These are phyloP conservation scores for Conistra vaccinii DNA, from an alignment of 2,888 invertebrate species.

Conservation along the genomic window DNA sequence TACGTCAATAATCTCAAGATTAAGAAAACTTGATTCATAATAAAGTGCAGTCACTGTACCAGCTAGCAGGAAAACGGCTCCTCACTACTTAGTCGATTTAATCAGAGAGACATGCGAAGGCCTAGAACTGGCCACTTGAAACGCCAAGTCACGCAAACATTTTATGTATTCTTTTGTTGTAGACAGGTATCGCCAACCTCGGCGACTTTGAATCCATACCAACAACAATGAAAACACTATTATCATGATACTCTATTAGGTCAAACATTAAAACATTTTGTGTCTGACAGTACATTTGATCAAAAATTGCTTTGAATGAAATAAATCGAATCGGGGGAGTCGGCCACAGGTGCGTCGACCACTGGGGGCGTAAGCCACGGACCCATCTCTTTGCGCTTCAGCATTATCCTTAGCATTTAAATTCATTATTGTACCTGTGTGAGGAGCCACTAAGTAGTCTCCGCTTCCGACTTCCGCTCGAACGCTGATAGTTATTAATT, in stretches of 20 bases:
- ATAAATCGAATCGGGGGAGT: too few species aligned
- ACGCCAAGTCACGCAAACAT: slow-evolving; percentile 64
- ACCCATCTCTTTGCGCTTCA: slow-evolving; percentile 18
- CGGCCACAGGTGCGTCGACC: too few species aligned
- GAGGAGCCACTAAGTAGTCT: too few species aligned
- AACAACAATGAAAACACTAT: slow-evolving; percentile 38
- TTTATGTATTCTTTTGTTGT: slow-evolving; percentile 63
- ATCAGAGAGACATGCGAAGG: slow-evolving; percentile 56
- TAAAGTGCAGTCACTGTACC: not conserved
- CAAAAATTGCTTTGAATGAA: too few species aligned
- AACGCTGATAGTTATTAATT: not conserved
- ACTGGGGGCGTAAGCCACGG: too few species aligned
- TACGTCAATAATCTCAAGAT: not conserved
- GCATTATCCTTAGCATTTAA: slow-evolving; percentile 23
- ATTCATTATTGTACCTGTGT: not conserved
- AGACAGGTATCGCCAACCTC: slow-evolving; percentile 51
- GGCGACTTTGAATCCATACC: slow-evolving; percentile 57
- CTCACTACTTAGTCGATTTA: slow-evolving; percentile 42
- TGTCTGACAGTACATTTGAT: too few species aligned
- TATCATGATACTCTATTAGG: slow-evolving; percentile 33
- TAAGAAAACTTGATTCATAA: slow-evolving; percentile 6
- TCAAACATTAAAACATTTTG: too few species aligned
- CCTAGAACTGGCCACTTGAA: slow-evolving; percentile 55
- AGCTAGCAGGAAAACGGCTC: slow-evolving; percentile 52
- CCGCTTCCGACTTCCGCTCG: not conserved